phyloP scores from a whole-genome alignment of 2,888 invertebrate genomes.

The Macrophya annulata region DNA sequence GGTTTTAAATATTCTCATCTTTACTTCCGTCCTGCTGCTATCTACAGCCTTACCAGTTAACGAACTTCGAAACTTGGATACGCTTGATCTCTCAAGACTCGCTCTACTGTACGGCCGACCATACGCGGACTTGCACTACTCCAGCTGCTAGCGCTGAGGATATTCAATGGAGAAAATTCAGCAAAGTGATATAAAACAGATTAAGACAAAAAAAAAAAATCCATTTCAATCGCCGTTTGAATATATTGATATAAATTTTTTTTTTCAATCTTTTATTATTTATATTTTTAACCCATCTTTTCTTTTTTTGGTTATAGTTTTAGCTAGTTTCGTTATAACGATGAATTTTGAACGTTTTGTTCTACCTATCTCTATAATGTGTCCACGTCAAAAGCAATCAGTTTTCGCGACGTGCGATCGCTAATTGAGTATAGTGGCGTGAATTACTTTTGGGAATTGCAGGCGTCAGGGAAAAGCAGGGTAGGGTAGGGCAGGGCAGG shows the following conservation, averaged over 20 bases:
- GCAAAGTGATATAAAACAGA: neutral
- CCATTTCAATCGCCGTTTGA: neutral
- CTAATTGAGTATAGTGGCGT: slow-evolving; percentile 18
- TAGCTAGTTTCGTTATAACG: neutral
- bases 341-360: neutral
- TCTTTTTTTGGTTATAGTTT: neutral
- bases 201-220: neutral
- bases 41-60: neutral
- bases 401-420: neutral
- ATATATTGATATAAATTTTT: no score
- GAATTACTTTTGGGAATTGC: slow-evolving; percentile 35
- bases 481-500: neutral
- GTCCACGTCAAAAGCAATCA: slow-evolving; percentile 14
- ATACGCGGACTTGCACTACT: slow-evolving; percentile 1
- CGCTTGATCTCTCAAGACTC: neutral
- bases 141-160: neutral
- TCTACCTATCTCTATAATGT: neutral
- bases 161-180: neutral
- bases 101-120: neutral
- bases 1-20: slow-evolving; percentile 45
- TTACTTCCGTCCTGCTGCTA: neutral
- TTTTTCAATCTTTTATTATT: no score
- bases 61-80: slow-evolving; percentile 1
- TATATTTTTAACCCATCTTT: no score
- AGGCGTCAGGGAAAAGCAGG: neutral